A percentile compares a stretch with the other conserved stretches of the same genome.
Evolutionary conservation across 2,888 invertebrate species (phyloP).

Genomic region (Anticlea derivata): DNA sequence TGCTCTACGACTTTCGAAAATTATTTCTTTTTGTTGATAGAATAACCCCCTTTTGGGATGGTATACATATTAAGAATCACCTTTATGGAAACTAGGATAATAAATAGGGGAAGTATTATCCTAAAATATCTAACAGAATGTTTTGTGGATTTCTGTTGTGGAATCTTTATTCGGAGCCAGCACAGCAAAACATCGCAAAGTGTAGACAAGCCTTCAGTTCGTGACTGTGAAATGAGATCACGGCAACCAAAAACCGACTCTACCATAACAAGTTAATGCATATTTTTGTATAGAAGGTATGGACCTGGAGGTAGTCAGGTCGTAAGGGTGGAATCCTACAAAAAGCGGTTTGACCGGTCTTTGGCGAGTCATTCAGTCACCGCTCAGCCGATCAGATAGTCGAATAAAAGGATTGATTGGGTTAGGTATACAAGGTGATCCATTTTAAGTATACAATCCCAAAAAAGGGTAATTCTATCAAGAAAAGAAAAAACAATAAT

Average conservation of each 20-base stretch:
- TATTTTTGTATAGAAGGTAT: slow-evolving; percentile 23
- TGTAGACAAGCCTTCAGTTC: slow-evolving; percentile 48
- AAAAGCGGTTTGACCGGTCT: slow-evolving; percentile 77
- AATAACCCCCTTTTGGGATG: too few relatives aligned
- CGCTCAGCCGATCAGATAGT: slow-evolving; percentile 55
- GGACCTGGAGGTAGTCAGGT: slow-evolving; percentile 51
- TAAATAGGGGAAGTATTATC: too few relatives aligned
- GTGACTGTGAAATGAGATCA: slow-evolving; percentile 63
- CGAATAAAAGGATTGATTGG: slow-evolving; percentile 61
- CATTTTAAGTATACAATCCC: too few relatives aligned
- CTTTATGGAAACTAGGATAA: neutral
- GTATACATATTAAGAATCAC: too few relatives aligned
- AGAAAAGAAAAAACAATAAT: too few relatives aligned
- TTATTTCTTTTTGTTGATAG: too few relatives aligned
- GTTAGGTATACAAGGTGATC: neutral
- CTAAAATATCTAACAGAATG: too few relatives aligned
- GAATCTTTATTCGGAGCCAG: too few relatives aligned
- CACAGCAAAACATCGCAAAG: neutral
- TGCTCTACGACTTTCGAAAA: too few relatives aligned
- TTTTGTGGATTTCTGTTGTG: too few relatives aligned
- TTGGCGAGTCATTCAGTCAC: slow-evolving; percentile 53
- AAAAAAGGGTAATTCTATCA: neutral
- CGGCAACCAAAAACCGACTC: slow-evolving; percentile 34
- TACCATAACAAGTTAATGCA: slow-evolving; percentile 30
- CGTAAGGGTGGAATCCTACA: slow-evolving; percentile 74